Evolutionary conservation across 2,888 invertebrate genomes (phyloP).

Genomic region (Neuroscelio doddi): DNA sequence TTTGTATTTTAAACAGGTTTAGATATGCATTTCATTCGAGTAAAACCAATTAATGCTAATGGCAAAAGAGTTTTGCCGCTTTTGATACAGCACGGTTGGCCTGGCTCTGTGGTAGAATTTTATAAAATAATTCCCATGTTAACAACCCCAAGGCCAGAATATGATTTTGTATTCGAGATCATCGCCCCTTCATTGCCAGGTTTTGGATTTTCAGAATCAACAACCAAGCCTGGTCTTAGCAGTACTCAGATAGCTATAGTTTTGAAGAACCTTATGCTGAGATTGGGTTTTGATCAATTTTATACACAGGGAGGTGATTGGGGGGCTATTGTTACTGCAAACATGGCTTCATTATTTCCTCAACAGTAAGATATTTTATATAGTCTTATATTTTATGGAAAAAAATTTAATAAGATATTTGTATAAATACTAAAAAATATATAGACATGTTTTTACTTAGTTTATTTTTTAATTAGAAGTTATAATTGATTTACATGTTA

Average conservation of each 20-base stretch:
- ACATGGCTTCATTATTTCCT: slow-evolving; percentile 79
- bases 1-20: slow-evolving; percentile 66
- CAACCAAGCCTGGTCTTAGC: slow-evolving; percentile 78
- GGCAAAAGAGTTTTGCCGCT: slow-evolving; percentile 75
- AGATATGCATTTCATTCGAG: slow-evolving; percentile 80
- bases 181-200: slow-evolving; percentile 73
- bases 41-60: slow-evolving; percentile 73
- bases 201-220: slow-evolving; percentile 74
- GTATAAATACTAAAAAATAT: too few relatives aligned
- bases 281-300: slow-evolving; percentile 79
- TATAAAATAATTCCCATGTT: slow-evolving; percentile 82
- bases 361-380: slow-evolving; percentile 66
- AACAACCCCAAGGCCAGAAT: slow-evolving; percentile 73
- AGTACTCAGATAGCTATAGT: slow-evolving; percentile 75
- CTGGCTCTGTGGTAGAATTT: slow-evolving; percentile 90
- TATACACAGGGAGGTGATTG: slow-evolving; percentile 88
- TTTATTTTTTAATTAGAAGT: too few relatives aligned
- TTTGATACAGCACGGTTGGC: slow-evolving; percentile 90
- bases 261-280: slow-evolving; percentile 80
- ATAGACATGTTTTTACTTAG: too few relatives aligned
- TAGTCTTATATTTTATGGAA: not conserved
- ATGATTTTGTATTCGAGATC: slow-evolving; percentile 79
- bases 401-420: slow-evolving; percentile 33
- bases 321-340: slow-evolving; percentile 79
- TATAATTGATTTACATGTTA: too few relatives aligned